Conservation (phyloP, 2,888 invertebrate species). For the Drosophila macrospina region DNA sequence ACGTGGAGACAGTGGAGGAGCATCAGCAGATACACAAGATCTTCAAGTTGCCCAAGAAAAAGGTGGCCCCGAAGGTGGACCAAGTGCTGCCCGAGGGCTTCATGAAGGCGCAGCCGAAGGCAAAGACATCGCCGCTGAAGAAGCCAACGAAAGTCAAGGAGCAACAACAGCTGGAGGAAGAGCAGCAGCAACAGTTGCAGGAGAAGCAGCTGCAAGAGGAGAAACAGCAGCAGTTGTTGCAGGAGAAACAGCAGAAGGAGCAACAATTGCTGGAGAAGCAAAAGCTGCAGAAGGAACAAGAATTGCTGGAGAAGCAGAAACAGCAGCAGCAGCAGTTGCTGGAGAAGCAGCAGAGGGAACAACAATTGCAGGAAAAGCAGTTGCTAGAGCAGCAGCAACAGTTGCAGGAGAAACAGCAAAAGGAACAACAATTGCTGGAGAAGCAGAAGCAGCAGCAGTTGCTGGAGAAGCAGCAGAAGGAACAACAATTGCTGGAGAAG, state of each 20-base stretch:
- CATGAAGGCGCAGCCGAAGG: constrained; percentile 73
- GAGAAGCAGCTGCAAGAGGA: background rate
- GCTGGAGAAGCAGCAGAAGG: background rate
- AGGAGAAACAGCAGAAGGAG: background rate
- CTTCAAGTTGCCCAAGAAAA: constrained; percentile 84
- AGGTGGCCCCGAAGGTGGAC: constrained; percentile 52
- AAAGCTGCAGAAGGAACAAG: constrained; percentile 14
- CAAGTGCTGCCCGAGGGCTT: constrained; percentile 72
- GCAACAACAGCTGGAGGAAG: background rate
- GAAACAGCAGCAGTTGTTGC: background rate
- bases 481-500: constrained; percentile 24
- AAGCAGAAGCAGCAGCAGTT: background rate
- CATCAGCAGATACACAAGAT: constrained; percentile 83
- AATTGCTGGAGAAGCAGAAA: constrained; percentile 5
- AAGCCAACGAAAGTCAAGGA: constrained; percentile 28
- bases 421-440: background rate
- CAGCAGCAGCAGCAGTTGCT: background rate
- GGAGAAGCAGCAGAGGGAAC: background rate
- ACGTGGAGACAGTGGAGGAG: constrained; percentile 84
- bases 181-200: constrained; percentile 6
- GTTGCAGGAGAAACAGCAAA: background rate
- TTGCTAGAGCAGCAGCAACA: constrained; percentile 6
- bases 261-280: background rate
- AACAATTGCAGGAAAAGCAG: background rate
- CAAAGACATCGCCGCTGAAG: constrained; percentile 70